Evolutionary conservation across 2,113 vertebrate species (phyloP), one percentile per base, ranked within the genome.

Genomic region (Apistogramma diplotaenia): DNA sequence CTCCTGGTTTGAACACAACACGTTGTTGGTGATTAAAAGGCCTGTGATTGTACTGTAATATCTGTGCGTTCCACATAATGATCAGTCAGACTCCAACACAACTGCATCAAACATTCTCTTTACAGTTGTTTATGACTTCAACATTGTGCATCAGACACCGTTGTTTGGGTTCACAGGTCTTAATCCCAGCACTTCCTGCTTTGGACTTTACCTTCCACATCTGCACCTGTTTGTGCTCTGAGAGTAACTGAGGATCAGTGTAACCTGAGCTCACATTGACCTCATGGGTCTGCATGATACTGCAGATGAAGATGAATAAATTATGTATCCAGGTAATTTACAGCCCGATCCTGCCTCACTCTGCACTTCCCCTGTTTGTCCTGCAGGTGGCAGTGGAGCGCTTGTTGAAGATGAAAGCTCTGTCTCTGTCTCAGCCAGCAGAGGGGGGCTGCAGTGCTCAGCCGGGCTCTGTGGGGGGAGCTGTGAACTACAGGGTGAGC

Each of bases 321-420:
- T 67, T 15, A 29, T 67, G 40, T 43, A 37, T 37, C 11, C 9
- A 16, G 15, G 5, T 46, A 6, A 16, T 46, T 46, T 46, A 51
- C 18, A 16, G 46, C 2, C 1, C 6, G 18, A 40, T 29, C 23
- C 23, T 23, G 18, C 8, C 40, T 49, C 46, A 1, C 37, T 49
- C 0, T 2, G 40, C 40, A 23, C 3, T 35, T 62, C 21, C 23
- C 2, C 2, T 59, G 13, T 27, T 1, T 81, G 55, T 65, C 72
- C 82, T 89, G 53, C 87, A 98, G 97, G 97, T 97, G 90, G 97
- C 97, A 0, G 97, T 98, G 4, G 97, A 99, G 90, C 96, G 96
- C 1, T 89, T 99, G 71, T 90, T 99, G 57, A 98, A 97, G 93
- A 97, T 97, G 96, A 98, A 97, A 83, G 96, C 96, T 0, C 87